Evolutionary conservation across 2,888 invertebrate genomes (phyloP).

Genomic region (Phlogophora meticulosa): DNA sequence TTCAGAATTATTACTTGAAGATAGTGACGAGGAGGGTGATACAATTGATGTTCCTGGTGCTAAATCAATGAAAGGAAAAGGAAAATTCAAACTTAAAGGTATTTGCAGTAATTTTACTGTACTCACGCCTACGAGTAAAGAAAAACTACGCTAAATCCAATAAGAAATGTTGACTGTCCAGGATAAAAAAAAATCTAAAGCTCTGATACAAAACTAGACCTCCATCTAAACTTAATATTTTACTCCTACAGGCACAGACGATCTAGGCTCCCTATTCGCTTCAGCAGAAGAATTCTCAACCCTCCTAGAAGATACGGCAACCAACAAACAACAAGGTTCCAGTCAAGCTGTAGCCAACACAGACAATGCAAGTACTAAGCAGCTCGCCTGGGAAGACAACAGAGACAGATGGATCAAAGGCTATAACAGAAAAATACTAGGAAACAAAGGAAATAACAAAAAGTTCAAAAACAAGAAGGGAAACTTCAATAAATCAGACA

Average conservation of each 20-base stretch:
- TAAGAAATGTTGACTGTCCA: background rate
- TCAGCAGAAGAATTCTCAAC: conserved; percentile 97
- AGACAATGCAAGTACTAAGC: conserved; percentile 95
- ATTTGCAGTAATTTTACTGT: conserved; percentile 8
- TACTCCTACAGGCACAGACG: conserved; percentile 81
- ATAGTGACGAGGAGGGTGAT: conserved; percentile 85
- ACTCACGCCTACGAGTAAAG: no score
- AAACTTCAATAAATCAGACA: conserved; percentile 61
- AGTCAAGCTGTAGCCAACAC: conserved; percentile 93
- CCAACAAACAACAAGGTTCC: conserved; percentile 92
- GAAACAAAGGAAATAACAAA: conserved; percentile 73
- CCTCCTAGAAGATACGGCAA: conserved; percentile 95
- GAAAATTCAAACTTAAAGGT: conserved; percentile 84
- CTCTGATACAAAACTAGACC: no score
- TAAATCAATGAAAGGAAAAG: conserved; percentile 77
- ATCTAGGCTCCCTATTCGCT: conserved; percentile 93
- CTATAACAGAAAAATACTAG: conserved; percentile 87
- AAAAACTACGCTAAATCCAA: background rate
- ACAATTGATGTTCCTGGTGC: conserved; percentile 82
- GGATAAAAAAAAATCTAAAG: background rate
- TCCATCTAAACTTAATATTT: conserved; percentile 71
- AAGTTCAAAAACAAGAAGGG: conserved; percentile 54
- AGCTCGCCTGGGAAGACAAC: conserved; percentile 95
- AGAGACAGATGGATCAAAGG: conserved; percentile 92
- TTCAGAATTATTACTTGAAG: conserved; percentile 83